phyloP scores from a whole-genome alignment of 2,113 vertebrate genomes.

The Antechinus flavipes region DNA sequence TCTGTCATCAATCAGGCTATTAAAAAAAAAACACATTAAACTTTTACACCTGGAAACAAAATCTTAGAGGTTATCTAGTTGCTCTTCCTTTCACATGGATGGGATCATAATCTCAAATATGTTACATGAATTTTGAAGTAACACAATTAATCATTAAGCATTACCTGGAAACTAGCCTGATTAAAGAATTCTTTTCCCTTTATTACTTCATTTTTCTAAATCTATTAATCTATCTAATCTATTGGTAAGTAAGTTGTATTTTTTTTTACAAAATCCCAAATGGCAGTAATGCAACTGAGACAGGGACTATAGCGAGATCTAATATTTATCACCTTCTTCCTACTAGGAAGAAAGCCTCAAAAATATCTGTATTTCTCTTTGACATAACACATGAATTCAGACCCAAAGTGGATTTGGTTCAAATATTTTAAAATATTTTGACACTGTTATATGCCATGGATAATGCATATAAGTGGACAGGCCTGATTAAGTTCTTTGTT shows the following conservation, averaged over 20 bases:
- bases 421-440: conserved; percentile 32
- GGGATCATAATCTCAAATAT: background rate
- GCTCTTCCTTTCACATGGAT: background rate
- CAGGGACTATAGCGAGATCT: conserved; percentile 6
- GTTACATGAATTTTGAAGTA: background rate
- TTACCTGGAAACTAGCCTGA: background rate
- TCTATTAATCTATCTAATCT: conserved; percentile 3
- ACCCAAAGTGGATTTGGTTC: background rate
- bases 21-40: background rate
- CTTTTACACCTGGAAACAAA: background rate
- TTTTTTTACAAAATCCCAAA: conserved; percentile 44
- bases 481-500: conserved; percentile 63
- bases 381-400: background rate
- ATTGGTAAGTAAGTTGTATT: background rate
- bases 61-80: background rate
- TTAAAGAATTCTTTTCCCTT: background rate
- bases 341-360: background rate
- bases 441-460: conserved; percentile 10
- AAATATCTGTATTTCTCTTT: conserved; percentile 24
- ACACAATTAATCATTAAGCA: background rate
- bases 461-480: conserved; percentile 41
- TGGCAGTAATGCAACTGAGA: conserved; percentile 24
- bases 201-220: background rate
- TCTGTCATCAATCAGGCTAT: background rate
- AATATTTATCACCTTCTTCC: conserved; percentile 7